Evolutionary conservation across 2,113 vertebrate genomes (phyloP).

Genomic region (Coracopsis vasa): DNA sequence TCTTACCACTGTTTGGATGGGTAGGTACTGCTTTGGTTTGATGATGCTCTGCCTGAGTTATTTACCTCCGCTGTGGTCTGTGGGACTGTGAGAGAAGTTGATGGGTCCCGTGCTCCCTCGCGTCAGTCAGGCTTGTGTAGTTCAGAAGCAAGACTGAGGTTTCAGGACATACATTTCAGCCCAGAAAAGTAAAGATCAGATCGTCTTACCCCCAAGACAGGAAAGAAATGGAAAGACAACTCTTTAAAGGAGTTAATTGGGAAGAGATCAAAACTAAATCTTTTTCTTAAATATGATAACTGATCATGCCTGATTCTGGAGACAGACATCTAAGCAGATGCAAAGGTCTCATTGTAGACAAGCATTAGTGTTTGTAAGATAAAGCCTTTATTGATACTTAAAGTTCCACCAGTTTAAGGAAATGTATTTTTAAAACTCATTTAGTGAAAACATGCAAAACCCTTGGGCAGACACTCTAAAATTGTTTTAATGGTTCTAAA

Average conservation of each 20-base stretch:
- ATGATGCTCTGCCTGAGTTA: neutral
- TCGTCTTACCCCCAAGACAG: neutral
- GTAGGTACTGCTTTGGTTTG: neutral
- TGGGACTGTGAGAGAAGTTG: neutral
- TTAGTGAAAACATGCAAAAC: slow-evolving; percentile 69
- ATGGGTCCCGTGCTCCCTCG: rapidly evolving
- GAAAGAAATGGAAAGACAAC: neutral
- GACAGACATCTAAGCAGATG: slow-evolving; percentile 55
- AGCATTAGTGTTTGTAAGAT: slow-evolving; percentile 63
- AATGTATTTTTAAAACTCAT: slow-evolving; percentile 70
- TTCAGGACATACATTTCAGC: neutral
- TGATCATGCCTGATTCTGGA: slow-evolving; percentile 34
- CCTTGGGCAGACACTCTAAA: slow-evolving; percentile 66
- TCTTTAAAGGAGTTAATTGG: neutral
- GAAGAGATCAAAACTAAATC: neutral
- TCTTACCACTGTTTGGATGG: neutral
- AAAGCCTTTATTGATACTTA: slow-evolving; percentile 69
- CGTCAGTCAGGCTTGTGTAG: neutral
- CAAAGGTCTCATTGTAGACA: slow-evolving; percentile 37
- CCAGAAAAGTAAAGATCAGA: neutral
- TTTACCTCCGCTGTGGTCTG: neutral
- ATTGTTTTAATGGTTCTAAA: slow-evolving; percentile 69
- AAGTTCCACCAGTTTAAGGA: slow-evolving; percentile 69
- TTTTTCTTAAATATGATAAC: neutral
- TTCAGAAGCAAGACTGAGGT: neutral